A percentile compares a stretch with the other conserved stretches of the same genome.
Evolutionary conservation across 2,888 invertebrate species (phyloP).

Genomic region (Cephalotes varians): DNA sequence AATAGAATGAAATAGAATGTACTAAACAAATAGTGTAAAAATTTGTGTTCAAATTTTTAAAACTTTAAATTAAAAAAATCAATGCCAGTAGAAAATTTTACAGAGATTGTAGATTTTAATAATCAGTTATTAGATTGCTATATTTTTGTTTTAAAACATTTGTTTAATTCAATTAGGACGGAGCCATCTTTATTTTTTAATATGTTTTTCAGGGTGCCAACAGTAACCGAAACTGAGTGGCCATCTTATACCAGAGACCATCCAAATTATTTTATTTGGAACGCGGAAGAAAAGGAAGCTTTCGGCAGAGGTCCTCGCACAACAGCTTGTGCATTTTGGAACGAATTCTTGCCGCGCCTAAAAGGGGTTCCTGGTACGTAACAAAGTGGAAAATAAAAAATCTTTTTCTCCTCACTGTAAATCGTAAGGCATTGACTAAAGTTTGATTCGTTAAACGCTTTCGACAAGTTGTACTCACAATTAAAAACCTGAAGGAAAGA

Average conservation of each 20-base stretch:
- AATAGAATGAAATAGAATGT: neutral
- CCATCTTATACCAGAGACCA: conserved; percentile 94
- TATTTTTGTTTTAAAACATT: too few species aligned
- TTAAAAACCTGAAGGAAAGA: neutral
- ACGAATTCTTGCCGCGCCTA: conserved; percentile 96
- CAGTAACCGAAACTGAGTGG: conserved; percentile 92
- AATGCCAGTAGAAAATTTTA: neutral
- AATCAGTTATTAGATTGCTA: neutral
- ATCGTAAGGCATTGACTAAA: neutral
- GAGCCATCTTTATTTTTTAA: neutral
- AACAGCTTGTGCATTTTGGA: conserved; percentile 98
- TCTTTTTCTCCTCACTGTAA: neutral
- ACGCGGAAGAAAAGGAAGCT: conserved; percentile 92
- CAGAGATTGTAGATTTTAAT: neutral
- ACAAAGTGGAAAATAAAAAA: conserved; percentile 2
- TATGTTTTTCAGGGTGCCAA: conserved; percentile 85
- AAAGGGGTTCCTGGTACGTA: conserved; percentile 90
- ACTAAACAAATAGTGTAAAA: neutral
- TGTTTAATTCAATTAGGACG: neutral
- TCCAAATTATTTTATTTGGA: conserved; percentile 96
- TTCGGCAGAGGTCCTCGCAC: conserved; percentile 92
- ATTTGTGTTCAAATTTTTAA: neutral
- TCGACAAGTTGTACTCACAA: neutral
- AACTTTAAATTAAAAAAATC: neutral
- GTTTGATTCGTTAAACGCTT: neutral